Base-by-base conservation (phyloP, 2,888 invertebrate species). In the Apoda limacodes region DNA sequence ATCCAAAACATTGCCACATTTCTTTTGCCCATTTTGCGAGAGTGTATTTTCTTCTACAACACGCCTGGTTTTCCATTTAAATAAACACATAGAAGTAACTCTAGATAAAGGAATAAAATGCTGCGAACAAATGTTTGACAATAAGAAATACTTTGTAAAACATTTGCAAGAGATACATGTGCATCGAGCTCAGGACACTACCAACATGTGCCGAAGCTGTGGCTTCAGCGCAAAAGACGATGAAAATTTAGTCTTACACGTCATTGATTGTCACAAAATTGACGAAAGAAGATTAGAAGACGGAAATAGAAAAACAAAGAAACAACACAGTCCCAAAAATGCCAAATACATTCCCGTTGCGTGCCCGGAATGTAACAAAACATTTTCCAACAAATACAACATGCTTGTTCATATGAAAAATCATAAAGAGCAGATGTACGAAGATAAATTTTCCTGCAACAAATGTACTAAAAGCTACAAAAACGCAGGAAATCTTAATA, bases 321-420 rank as follows among this genome's bases (percentile, higher is more conserved):
- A 42, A 12, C 17, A 37, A 7, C 45, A 36, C n/a, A 49, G 46
- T 19, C 31, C 44, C 2, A 52, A 48, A 19, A 54, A 61, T 30
- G 66, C 66, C 37, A 69, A 67, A 35, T 57, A 58, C 31, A 63
- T 68, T 9, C 70, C 72, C 1, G 75, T 69, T 9, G 59, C 62
- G 3, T 84, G 84, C 32, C 61, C 68, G 0, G 66, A 74, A 9
- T 84, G 84, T 43, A 67, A 74, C 29, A 75, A 68, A 42, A 62
- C 55, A 1, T 83, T 82, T 45, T 60, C 65, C 31, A 64, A 83
- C 55, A 67, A 83, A 56, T 66, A 83, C 64, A 53, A 75, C 53
- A 64, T 68, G 74, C 46, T 65, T 9, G 49, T 59, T 2, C 85
- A 85, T 44, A 53, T 71, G 59, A 64, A 69, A 35, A 61, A 49